These are phyloP conservation scores for Hypena proboscidalis DNA, from an alignment of 2,888 invertebrate genomes.

Conservation along the genomic window DNA sequence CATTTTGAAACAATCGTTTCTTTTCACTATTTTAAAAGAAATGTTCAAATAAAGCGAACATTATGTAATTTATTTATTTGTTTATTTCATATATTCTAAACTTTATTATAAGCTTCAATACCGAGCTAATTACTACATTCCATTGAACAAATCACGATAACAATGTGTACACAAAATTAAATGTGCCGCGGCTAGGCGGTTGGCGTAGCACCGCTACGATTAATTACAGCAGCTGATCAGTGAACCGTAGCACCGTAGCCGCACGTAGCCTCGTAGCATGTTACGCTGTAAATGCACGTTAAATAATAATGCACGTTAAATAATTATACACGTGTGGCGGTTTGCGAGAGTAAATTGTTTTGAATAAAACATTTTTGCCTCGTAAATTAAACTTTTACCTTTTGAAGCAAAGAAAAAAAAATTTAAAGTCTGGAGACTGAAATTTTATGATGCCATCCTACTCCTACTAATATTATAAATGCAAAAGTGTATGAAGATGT, in stretches of 20 bases:
- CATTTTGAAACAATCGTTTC: too few relatives aligned
- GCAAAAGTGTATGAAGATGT: too few relatives aligned
- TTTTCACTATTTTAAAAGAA: too few relatives aligned
- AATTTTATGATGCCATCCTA: too few relatives aligned
- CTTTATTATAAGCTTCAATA: neutral
- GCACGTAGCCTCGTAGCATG: constrained; percentile 19
- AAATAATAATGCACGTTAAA: constrained; percentile 28
- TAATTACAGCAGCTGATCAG: constrained; percentile 34
- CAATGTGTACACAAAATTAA: constrained; percentile 8
- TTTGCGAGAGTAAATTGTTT: too few relatives aligned
- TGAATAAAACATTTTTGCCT: too few relatives aligned
- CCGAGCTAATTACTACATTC: constrained; percentile 4
- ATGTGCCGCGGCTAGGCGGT: constrained; percentile 11
- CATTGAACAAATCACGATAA: constrained; percentile 10
- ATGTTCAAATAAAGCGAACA: too few relatives aligned
- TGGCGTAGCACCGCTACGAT: constrained; percentile 13
- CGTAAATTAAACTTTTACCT: too few relatives aligned
- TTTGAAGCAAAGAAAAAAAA: too few relatives aligned
- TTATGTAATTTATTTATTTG: neutral
- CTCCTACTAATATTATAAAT: too few relatives aligned
- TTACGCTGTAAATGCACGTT: constrained; percentile 29
- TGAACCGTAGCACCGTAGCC: constrained; percentile 37
- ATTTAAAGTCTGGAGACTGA: too few relatives aligned
- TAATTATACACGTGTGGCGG: neutral
- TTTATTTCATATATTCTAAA: neutral